Base-by-base conservation (phyloP, 2,888 invertebrate genomes). In the Drosophila austrosaltans region DNA sequence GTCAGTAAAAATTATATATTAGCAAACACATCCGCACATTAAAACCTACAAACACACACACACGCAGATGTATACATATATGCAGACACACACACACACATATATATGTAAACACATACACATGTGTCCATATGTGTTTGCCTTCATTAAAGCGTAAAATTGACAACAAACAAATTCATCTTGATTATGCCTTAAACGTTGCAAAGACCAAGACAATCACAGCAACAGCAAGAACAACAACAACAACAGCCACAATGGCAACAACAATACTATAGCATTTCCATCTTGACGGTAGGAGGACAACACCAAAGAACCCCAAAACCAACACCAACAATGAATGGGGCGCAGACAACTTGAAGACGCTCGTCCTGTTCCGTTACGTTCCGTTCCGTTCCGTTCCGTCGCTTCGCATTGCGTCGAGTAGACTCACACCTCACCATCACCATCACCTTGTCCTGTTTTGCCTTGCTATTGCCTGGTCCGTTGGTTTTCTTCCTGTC, bases 131-230 rank as follows among this genome's bases (percentile, higher is more conserved):
- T 54, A 56, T 20, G 42, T 56, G 58, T 59, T 87, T 84, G 77
- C 81, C 79, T 78, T 77, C 84, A 84, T 82, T 81, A 81, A 81
- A 85, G 82, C 81, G 83, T 76, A 85, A 87, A 87, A 85, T 87
- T 85, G 82, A 83, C 87, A 83, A 81, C 81, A 81, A 87, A 87
- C 82, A 88, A 87, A 88, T 85, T 83, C 81, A 88, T 87, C 83
- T 81, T 87, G 85, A 83, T 85, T 88, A 86, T 77, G 79, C 74
- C 66, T 76, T 84, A 82, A 85, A 79, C 82, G 61, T 42, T 59
- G 39, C 53, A 68, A 44, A 53, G 36, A 42, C 53, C 6, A 39
- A 7, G 40, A 48, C 57, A 57, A 57, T 57, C 57, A 32, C 32
- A 32, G 44, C 30, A 44, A 44, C 30, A 42, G 8, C 20, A 32